These are phyloP conservation scores for Melikaiella ostensackeni DNA, from an alignment of 2,888 invertebrate genomes.

Conservation along the genomic window DNA sequence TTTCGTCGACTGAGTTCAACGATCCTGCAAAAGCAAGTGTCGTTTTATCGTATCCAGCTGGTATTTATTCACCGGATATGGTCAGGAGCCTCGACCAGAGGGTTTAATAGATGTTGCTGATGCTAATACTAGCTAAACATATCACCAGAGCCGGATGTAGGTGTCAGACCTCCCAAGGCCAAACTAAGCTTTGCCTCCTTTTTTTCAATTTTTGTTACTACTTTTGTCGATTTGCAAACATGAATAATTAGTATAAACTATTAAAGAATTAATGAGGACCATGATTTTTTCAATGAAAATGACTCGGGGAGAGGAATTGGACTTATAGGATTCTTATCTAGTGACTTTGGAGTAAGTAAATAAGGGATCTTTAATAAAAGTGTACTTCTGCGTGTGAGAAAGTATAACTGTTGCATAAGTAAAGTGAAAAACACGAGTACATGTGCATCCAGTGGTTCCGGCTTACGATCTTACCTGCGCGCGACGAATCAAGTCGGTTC, in stretches of 20 bases:
- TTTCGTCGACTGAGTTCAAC: background rate
- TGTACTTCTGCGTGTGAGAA: conserved; percentile 5
- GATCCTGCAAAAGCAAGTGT: background rate
- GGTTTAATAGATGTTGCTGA: conserved; percentile 2
- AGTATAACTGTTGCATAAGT: conserved; percentile 23
- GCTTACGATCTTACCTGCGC: conserved; percentile 35
- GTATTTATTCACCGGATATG: conserved; percentile 2
- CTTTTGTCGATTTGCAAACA: background rate
- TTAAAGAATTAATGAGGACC: background rate
- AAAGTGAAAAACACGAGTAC: conserved; percentile 29
- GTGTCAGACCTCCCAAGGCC: too few relatives aligned
- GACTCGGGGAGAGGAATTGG: conserved; percentile 8
- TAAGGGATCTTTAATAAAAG: background rate
- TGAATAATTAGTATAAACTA: conserved; percentile 6
- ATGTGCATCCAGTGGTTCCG: conserved; percentile 9
- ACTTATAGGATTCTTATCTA: conserved; percentile 25
- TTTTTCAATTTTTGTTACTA: background rate
- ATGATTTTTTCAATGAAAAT: background rate
- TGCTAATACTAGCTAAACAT: background rate
- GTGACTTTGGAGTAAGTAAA: background rate
- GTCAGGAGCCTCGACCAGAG: background rate
- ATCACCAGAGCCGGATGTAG: background rate
- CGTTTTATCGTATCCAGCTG: background rate
- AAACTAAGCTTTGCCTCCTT: too few relatives aligned
- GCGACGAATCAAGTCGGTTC: conserved; percentile 45